phyloP scores from a whole-genome alignment of 1,140 invertebrate species.

The Drosophila tropicalis region DNA sequence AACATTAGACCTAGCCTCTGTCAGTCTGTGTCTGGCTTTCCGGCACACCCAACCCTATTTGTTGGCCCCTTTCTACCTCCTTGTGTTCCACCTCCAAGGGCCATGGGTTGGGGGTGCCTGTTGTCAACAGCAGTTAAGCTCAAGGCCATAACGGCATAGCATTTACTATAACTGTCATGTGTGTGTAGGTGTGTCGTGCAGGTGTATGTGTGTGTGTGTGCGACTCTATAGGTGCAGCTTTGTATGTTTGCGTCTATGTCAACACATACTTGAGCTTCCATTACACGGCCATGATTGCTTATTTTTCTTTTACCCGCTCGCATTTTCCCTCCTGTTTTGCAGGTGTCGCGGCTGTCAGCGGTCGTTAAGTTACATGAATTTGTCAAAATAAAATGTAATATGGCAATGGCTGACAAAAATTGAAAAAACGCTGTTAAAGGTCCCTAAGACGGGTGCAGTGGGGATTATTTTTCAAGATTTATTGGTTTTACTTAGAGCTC shows the following conservation, averaged over 20 bases:
- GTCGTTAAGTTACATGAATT: constrained; percentile 69
- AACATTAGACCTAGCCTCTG: constrained; percentile 13
- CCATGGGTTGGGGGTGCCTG: constrained; percentile 35
- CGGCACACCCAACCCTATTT: constrained; percentile 58
- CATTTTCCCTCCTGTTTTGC: constrained; percentile 22
- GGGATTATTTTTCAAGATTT: constrained; percentile 6
- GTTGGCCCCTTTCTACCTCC: neutral
- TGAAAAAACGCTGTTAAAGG: constrained; percentile 30
- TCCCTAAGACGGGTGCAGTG: neutral
- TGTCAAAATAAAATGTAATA: constrained; percentile 62
- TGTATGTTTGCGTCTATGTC: constrained; percentile 55
- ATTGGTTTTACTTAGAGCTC: constrained; percentile 9
- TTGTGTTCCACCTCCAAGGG: neutral
- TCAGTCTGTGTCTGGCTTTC: constrained; percentile 62
- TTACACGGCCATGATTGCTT: constrained; percentile 78
- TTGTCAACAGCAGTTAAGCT: constrained; percentile 79
- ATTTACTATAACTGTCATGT: constrained; percentile 67
- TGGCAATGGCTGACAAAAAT: constrained; percentile 48
- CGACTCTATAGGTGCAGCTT: constrained; percentile 7
- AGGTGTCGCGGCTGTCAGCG: constrained; percentile 62
- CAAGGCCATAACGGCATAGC: constrained; percentile 72
- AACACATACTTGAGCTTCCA: constrained; percentile 78
- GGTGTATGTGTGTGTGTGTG: constrained; percentile 5
- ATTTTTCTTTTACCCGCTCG: constrained; percentile 40
- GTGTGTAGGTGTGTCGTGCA: constrained; percentile 21